Base-by-base conservation (phyloP, 2,888 invertebrate species). In the Cheilosia vernalis region DNA sequence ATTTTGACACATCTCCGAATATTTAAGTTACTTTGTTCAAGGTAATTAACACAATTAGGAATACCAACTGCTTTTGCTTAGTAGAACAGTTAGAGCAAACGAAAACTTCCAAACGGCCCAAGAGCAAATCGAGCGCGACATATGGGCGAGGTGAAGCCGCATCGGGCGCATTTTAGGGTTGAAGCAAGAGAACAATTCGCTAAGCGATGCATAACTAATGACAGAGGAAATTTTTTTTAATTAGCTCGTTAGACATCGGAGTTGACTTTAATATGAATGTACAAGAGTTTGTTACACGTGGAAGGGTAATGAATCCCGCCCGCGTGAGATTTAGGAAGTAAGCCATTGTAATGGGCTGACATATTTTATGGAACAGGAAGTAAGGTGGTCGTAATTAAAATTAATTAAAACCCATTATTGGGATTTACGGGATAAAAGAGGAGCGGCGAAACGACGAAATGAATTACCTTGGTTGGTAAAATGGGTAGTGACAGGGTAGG, bases 331-430 rank as follows among this genome's bases (percentile, higher is more conserved):
- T 33, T 42, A 13, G 69, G n/a, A 56, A 21, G 44, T 19, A 33
- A 56, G 44, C 56, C 21, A 56, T 21, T 56, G 44, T 33, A 30
- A 56, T 21, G 30, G 19, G 19, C 7, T 33, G 47, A 56, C n/a
- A 56, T 44, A 47, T 19, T 56, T 70, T 60, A 60, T 21, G 19
- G 55, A 58, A n/a, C 24, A 51, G 61, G 56, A 73, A 42, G 30
- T 51, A 42, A 44, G 51, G n/a, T 19, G 51, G 58, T 42, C n/a
- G 51, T 66, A 47, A 53, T 58, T 67, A 60, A 76, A 60, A 58
- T 76, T 67, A 76, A 76, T 76, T 76, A 40, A 66, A 66, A 33
- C 9, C 30, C 76, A 51, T 66, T 58, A 66, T 58, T 49, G 53
- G 21, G 49, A 51, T 58, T 30, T 37, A 37, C 24, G 40, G 4